Percentiles rank a stretch among this genome's conserved stretches.
Conservation (phyloP, 2,113 vertebrate species). For the Condylura cristata region DNA sequence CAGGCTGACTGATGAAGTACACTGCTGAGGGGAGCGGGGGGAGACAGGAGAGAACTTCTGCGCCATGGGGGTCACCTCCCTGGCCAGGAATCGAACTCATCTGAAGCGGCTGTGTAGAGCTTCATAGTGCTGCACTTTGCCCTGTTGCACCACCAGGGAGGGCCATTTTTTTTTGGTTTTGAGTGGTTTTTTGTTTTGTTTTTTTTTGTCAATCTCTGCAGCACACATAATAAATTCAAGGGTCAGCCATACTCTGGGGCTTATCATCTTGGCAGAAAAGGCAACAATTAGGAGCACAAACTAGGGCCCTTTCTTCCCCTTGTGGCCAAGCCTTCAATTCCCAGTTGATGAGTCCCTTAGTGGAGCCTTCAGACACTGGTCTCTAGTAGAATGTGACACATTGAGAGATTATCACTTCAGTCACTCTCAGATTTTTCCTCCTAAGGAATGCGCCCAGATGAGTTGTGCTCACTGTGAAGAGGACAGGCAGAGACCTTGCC, state of each 20-base stretch:
- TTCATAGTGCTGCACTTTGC: too few species aligned
- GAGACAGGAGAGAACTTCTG: too few species aligned
- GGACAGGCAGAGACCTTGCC: background rate
- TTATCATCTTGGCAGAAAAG: constrained; percentile 64
- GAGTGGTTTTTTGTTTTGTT: background rate
- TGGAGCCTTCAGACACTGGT: background rate
- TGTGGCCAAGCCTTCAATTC: background rate
- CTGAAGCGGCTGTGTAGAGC: too few species aligned
- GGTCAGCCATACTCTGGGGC: constrained; percentile 38
- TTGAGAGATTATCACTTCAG: background rate
- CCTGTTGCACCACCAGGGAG: too few species aligned
- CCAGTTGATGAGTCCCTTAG: background rate
- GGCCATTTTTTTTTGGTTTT: too few species aligned
- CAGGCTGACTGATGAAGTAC: too few species aligned
- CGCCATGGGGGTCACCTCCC: too few species aligned
- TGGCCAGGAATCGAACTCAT: too few species aligned
- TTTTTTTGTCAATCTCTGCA: constrained; percentile 42
- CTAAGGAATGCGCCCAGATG: background rate
- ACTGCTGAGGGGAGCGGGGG: too few species aligned
- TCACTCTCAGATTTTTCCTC: background rate
- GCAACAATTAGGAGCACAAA: constrained; percentile 39
- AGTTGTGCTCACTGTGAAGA: background rate
- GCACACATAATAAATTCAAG: constrained; percentile 31
- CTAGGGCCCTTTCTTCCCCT: constrained; percentile 28
- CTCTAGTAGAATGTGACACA: background rate